Evolutionary conservation across 2,888 invertebrate genomes (phyloP).

Genomic region (Aleiodes alternator): DNA sequence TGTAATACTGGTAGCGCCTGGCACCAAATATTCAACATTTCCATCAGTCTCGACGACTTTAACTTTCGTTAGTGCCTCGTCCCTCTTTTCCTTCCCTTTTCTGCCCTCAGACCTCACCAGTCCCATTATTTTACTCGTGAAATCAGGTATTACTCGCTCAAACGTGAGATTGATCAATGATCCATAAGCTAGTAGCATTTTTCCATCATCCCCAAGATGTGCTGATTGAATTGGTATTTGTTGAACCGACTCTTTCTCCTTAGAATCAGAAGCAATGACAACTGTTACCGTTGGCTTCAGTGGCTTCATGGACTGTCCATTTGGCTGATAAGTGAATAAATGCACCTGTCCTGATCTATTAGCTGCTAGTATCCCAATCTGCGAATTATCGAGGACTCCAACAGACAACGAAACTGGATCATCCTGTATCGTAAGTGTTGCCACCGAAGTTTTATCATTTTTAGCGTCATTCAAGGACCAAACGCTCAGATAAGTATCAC

Average conservation of each 20-base stretch:
- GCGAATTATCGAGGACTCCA: slow-evolving; percentile 76
- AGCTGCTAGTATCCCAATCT: slow-evolving; percentile 77
- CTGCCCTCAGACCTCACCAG: slow-evolving; percentile 75
- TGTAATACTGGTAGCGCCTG: slow-evolving; percentile 60
- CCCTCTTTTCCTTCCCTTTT: slow-evolving; percentile 67
- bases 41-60: slow-evolving; percentile 74
- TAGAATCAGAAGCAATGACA: slow-evolving; percentile 78
- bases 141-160: slow-evolving; percentile 69
- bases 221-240: slow-evolving; percentile 78
- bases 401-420: slow-evolving; percentile 79
- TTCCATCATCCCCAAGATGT: slow-evolving; percentile 65
- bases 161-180: slow-evolving; percentile 63
- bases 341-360: slow-evolving; percentile 88
- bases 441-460: slow-evolving; percentile 77
- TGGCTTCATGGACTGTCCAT: slow-evolving; percentile 82
- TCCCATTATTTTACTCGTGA: slow-evolving; percentile 76
- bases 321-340: slow-evolving; percentile 85
- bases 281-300: slow-evolving; percentile 81
- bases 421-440: slow-evolving; percentile 83
- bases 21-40: slow-evolving; percentile 77
- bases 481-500: slow-evolving; percentile 76
- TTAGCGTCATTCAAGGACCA: slow-evolving; percentile 76
- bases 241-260: slow-evolving; percentile 75
- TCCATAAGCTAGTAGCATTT: slow-evolving; percentile 68
- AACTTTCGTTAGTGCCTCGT: slow-evolving; percentile 73